These are phyloP conservation scores for Chironomus riparius DNA, from an alignment of 2,888 invertebrate genomes.

Conservation along the genomic window DNA sequence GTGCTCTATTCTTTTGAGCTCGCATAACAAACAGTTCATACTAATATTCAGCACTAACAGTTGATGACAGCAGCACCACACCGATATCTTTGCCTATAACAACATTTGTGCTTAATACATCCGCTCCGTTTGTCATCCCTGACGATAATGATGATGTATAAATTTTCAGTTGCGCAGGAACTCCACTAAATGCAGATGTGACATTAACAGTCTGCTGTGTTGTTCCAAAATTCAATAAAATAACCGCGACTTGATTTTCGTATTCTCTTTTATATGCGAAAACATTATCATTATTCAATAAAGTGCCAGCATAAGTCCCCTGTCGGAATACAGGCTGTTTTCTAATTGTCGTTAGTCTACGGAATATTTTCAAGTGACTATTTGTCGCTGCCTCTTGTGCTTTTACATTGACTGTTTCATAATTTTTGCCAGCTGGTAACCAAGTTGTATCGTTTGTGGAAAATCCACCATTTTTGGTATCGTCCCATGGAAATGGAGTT, in stretches of 20 bases:
- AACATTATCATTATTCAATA: conserved; percentile 1
- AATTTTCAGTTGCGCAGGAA: neutral
- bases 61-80: neutral
- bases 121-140: neutral
- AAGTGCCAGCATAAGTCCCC: neutral
- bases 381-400: conserved; percentile 44
- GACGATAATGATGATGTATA: conserved; percentile 1
- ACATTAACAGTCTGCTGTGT: neutral
- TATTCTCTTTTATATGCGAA: neutral
- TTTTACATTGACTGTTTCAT: conserved; percentile 50
- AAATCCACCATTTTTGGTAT: conserved; percentile 40
- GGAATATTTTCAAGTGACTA: conserved; percentile 58
- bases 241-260: neutral
- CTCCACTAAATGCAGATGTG: neutral
- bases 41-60: neutral
- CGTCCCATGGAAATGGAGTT: conserved; percentile 52
- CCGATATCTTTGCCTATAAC: neutral
- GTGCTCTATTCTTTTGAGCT: too few species aligned
- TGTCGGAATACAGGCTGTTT: conserved; percentile 37
- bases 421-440: conserved; percentile 59
- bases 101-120: neutral
- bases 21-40: too few species aligned
- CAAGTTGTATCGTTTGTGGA: conserved; percentile 53
- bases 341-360: conserved; percentile 48
- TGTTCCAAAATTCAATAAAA: conserved; percentile 2